These are phyloP conservation scores for Simalia tracyae DNA, from an alignment of 2,797 vertebrate species.

Conservation along the genomic window DNA sequence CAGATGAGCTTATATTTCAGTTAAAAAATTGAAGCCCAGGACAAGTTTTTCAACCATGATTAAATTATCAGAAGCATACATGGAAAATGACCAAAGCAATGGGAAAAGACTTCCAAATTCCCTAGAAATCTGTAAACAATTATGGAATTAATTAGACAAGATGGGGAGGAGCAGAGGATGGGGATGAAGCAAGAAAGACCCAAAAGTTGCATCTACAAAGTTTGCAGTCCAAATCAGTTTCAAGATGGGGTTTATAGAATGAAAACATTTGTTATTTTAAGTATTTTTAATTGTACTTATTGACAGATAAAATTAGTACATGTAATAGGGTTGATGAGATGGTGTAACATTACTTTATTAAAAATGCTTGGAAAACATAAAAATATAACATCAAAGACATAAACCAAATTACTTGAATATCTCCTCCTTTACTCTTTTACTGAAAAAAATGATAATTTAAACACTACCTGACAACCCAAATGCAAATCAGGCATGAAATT, in stretches of 20 bases:
- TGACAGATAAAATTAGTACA: not conserved
- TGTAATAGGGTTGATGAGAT: too few species aligned
- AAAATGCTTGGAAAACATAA: too few species aligned
- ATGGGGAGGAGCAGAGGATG: not conserved
- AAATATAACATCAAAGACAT: too few species aligned
- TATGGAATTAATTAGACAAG: not conserved
- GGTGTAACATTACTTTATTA: too few species aligned
- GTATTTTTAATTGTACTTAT: not conserved
- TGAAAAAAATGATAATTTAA: too few species aligned
- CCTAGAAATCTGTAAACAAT: not conserved
- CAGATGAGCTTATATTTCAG: not conserved
- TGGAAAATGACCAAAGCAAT: not conserved
- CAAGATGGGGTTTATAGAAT: not conserved
- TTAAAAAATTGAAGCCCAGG: not conserved
- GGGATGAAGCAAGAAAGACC: not conserved
- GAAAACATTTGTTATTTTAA: not conserved
- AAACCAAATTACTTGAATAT: too few species aligned
- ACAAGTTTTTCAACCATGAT: not conserved
- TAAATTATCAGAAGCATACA: not conserved
- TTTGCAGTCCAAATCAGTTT: not conserved
- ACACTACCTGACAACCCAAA: too few species aligned
- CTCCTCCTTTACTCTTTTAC: too few species aligned
- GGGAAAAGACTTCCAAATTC: not conserved
- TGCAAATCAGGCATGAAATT: too few species aligned
- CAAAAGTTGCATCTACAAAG: not conserved